Conservation (phyloP, 2,113 vertebrate genomes). For the Charina bottae region DNA sequence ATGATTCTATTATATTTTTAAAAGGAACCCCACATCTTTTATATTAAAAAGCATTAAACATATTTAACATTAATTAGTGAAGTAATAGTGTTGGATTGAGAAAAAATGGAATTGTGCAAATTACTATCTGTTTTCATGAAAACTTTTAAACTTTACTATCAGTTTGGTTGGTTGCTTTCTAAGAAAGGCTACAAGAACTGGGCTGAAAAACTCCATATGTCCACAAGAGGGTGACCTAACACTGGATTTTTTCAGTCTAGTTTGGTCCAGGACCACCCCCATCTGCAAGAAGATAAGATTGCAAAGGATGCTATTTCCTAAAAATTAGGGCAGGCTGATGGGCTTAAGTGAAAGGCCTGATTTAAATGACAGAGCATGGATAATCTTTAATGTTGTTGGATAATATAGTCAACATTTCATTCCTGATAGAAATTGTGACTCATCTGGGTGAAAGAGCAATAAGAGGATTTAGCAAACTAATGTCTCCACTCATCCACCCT, state of each 20-base stretch:
- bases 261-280: not conserved
- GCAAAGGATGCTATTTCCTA: not conserved
- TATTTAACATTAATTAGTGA: not conserved
- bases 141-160: not conserved
- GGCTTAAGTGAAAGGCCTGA: not conserved
- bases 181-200: not conserved
- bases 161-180: not conserved
- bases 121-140: not conserved
- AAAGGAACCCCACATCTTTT: not conserved
- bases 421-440: not conserved
- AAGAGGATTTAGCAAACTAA: constrained; percentile 47
- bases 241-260: not conserved
- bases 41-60: not conserved
- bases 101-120: not conserved
- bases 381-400: constrained; percentile 65
- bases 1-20: not conserved
- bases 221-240: not conserved
- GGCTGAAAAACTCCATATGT: not conserved
- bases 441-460: constrained; percentile 43
- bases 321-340: not conserved
- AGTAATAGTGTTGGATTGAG: not conserved
- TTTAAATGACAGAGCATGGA: not conserved
- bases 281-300: not conserved
- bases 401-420: constrained; percentile 61
- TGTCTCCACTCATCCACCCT: constrained; percentile 52